Base-by-base conservation (phyloP, 1,140 invertebrate genomes). In the Reticulitermes speratus region DNA sequence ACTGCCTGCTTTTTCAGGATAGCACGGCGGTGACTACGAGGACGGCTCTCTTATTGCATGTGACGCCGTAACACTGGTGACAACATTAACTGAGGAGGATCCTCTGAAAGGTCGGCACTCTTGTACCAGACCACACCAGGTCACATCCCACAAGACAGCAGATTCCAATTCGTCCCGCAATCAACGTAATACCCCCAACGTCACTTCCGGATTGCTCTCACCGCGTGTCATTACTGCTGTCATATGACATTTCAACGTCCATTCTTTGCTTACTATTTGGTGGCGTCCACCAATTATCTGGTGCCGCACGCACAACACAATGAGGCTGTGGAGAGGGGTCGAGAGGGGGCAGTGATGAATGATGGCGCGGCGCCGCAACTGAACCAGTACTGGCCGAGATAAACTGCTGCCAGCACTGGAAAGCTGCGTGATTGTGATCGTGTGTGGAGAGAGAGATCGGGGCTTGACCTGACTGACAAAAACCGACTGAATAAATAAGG, bases 221-320 rank as follows among this genome's bases (percentile, higher is more conserved):
- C 55, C 55, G 7, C 65, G n/a, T 16, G n/a, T 75, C n/a, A 25
- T 75, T 75, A 8, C n/a, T 14, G 65, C n/a, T 75, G 52, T 55
- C 52, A 55, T 16, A 16, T 55, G 52, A 55, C 52, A 55, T 16
- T 9, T 75, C 65, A 75, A 30, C 65, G n/a, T 75, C 59, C 21
- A 65, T n/a, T 65, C 59, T 65, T 8, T n/a, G 21, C 59, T 25
- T 23, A 65, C 16, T 65, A 65, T 65, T 65, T 65, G 59, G 59
- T 65, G 59, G 59, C 59, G 59, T 65, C 65, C 65, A n/a, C 65
- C 65, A 75, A 75, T 75, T 75, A 75, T 75, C 65, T 75, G 65
- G 25, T 75, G 65, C 65, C 65, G 30, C 65, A 25, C 65, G 25
- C 65, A 75, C n/a, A 75, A 75, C 21, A 23, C 59, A 65, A 65